Conservation (phyloP, 2,797 vertebrate genomes). For the Pampus argenteus region DNA sequence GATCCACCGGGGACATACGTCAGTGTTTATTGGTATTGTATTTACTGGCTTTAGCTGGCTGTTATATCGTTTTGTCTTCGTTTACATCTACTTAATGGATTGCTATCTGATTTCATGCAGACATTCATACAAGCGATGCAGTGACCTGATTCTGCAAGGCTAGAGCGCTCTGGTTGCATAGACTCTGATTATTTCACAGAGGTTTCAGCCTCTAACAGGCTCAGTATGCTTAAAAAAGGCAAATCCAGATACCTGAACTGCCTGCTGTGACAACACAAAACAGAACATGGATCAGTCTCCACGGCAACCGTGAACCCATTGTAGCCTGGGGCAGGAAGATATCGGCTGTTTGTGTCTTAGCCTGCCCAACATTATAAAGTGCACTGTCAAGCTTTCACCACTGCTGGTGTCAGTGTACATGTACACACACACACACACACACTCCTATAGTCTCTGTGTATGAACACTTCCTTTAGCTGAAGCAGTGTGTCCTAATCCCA, state of each 20-base stretch:
- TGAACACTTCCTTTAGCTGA: neutral
- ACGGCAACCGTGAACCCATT: neutral
- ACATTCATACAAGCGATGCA: neutral
- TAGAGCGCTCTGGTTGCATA: too few relatives aligned
- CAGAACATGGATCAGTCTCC: neutral
- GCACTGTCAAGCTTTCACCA: neutral
- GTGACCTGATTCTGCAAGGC: neutral
- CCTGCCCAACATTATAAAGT: neutral
- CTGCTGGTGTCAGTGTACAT: neutral
- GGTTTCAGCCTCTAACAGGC: neutral
- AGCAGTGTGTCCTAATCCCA: neutral
- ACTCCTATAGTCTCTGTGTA: too few relatives aligned
- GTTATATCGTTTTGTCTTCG: too few relatives aligned
- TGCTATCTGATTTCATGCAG: too few relatives aligned
- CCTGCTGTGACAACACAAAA: constrained; percentile 16
- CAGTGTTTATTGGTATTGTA: constrained; percentile 2
- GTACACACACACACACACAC: too few relatives aligned
- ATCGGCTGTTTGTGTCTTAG: neutral
- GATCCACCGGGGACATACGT: constrained; percentile 2
- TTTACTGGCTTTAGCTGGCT: constrained; percentile 11
- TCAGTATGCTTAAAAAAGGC: neutral
- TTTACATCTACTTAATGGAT: too few relatives aligned
- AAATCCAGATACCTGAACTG: neutral
- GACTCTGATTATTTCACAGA: neutral
- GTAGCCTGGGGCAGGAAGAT: neutral